Conservation (phyloP, 2,113 vertebrate genomes). For the Silurus asotus region DNA sequence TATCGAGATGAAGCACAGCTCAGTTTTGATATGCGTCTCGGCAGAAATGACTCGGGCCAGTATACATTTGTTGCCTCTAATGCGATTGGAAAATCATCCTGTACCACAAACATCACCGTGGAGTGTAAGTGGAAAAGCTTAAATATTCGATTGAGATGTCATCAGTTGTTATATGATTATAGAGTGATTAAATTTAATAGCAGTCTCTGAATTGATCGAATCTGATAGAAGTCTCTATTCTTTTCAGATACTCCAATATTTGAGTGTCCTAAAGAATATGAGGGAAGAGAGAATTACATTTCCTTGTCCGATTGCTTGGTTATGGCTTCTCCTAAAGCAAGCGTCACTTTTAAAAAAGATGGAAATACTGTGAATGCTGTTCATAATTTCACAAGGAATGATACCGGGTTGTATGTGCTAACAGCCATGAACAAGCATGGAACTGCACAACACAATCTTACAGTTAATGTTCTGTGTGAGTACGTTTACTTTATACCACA, state of each 20-base stretch:
- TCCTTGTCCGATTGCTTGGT: conserved; percentile 30
- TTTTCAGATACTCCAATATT: conserved; percentile 55
- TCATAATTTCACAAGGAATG: background rate
- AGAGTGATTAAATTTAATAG: background rate
- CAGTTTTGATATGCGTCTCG: conserved; percentile 22
- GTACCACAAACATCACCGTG: conserved; percentile 44
- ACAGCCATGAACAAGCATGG: conserved; percentile 56
- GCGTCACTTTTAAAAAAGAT: conserved; percentile 42
- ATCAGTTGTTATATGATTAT: background rate
- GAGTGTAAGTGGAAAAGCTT: conserved; percentile 61
- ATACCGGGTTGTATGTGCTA: conserved; percentile 54
- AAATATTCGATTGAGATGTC: background rate
- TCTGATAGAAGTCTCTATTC: background rate
- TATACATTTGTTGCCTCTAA: conserved; percentile 41
- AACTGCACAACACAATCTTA: background rate
- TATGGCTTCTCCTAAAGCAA: conserved; percentile 47
- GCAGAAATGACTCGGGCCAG: conserved; percentile 45
- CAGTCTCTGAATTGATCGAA: background rate
- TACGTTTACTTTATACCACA: background rate
- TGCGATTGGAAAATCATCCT: accelerated
- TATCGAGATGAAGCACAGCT: background rate
- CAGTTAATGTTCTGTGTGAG: conserved; percentile 58
- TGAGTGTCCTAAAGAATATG: conserved; percentile 11
- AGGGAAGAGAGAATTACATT: background rate
- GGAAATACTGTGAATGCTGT: background rate